Conservation (phyloP, 1,140 invertebrate genomes). For the Bombus difficillimus region DNA sequence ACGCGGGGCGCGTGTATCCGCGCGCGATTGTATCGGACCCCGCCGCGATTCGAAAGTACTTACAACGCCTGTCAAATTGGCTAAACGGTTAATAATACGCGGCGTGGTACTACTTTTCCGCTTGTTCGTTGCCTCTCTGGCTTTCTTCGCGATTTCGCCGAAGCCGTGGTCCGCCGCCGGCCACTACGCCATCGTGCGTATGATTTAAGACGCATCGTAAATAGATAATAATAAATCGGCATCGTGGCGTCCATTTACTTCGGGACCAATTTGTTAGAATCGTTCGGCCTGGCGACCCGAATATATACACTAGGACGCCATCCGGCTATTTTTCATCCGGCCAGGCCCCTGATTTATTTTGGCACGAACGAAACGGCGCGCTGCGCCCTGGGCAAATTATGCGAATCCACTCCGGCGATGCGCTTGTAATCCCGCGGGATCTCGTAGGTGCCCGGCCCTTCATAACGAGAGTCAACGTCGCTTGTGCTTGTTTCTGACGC, state of each 20-base stretch:
- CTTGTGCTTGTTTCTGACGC: background rate
- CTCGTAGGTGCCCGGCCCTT: background rate
- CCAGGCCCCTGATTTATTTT: slow-evolving; percentile 65
- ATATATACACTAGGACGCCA: slow-evolving; percentile 67
- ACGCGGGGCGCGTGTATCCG: slow-evolving; percentile 6
- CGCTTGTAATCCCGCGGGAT: slow-evolving; percentile 29
- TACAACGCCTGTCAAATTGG: slow-evolving; percentile 52
- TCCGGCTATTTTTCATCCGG: slow-evolving; percentile 65
- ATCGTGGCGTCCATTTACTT: slow-evolving; percentile 69
- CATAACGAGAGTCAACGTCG: background rate
- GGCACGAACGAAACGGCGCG: slow-evolving; percentile 54
- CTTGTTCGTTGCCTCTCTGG: slow-evolving; percentile 51
- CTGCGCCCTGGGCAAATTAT: slow-evolving; percentile 52
- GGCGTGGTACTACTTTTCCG: slow-evolving; percentile 36
- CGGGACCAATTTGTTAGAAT: slow-evolving; percentile 73
- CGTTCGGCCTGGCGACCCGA: slow-evolving; percentile 68
- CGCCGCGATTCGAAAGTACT: slow-evolving; percentile 43
- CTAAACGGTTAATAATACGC: slow-evolving; percentile 65
- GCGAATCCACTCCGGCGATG: slow-evolving; percentile 44
- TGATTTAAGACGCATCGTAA: slow-evolving; percentile 72
- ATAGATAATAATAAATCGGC: slow-evolving; percentile 74
- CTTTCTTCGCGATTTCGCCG: slow-evolving; percentile 64
- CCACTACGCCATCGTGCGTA: slow-evolving; percentile 41
- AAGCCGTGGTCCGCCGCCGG: slow-evolving; percentile 29
- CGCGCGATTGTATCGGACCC: slow-evolving; percentile 4